phyloP scores from a whole-genome alignment of 2,888 invertebrate species.

The Cosmia pyralina region DNA sequence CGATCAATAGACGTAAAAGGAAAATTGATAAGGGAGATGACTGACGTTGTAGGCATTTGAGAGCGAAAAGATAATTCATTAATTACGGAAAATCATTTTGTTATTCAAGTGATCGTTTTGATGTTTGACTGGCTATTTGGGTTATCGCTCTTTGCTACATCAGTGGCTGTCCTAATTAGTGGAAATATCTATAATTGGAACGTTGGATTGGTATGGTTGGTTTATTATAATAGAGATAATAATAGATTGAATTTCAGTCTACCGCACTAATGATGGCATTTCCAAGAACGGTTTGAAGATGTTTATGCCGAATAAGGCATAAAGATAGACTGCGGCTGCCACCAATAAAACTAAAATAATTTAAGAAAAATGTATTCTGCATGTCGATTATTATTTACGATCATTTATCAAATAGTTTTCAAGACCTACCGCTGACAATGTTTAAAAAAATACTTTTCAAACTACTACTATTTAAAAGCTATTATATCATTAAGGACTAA shows the following conservation, averaged over 20 bases:
- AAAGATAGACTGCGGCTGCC: too few relatives aligned
- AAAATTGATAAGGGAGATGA: constrained; percentile 22
- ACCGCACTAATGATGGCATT: not conserved
- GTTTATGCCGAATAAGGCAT: too few relatives aligned
- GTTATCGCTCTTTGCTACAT: constrained; percentile 14
- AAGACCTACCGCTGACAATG: too few relatives aligned
- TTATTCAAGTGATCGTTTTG: constrained; percentile 12
- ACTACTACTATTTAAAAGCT: too few relatives aligned
- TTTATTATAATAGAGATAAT: not conserved
- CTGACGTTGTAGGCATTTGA: constrained; percentile 14
- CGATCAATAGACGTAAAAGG: constrained; percentile 12
- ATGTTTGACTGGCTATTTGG: constrained; percentile 15
- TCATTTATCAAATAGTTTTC: too few relatives aligned
- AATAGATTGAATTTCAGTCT: not conserved
- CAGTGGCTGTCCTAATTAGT: constrained; percentile 4
- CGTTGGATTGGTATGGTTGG: not conserved
- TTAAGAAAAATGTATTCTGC: too few relatives aligned
- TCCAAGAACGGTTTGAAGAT: not conserved
- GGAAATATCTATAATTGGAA: not conserved
- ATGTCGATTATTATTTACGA: too few relatives aligned
- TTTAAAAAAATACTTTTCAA: too few relatives aligned
- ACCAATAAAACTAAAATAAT: too few relatives aligned
- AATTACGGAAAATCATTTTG: constrained; percentile 21
- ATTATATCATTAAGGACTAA: too few relatives aligned
- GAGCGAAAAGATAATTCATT: constrained; percentile 19